Conservation (phyloP, 2,797 vertebrate genomes). For the Amblyopsis hoosieri region DNA sequence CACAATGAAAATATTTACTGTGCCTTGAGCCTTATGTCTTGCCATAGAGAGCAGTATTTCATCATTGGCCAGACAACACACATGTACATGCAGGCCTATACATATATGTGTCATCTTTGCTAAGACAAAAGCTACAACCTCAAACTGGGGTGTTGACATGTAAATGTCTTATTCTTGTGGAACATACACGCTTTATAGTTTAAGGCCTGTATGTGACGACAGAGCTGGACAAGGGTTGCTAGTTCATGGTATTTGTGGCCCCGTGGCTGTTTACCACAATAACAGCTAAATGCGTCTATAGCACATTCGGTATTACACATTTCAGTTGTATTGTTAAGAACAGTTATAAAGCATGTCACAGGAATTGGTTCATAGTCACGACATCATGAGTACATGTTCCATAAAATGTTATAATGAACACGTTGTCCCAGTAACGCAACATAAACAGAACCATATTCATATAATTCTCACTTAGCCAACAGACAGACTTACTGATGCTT, state of each 20-base stretch:
- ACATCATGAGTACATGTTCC: too few species aligned
- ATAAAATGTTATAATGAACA: too few species aligned
- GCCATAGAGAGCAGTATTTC: constrained; percentile 48
- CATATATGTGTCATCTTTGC: constrained; percentile 51
- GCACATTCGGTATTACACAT: too few species aligned
- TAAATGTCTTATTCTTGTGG: constrained; percentile 33
- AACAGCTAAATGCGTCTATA: too few species aligned
- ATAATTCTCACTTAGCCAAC: too few species aligned
- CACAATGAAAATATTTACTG: too few species aligned
- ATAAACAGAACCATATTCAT: too few species aligned
- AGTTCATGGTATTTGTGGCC: constrained; percentile 14
- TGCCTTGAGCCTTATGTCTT: constrained; percentile 25
- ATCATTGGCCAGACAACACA: constrained; percentile 42
- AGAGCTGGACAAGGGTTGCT: constrained; percentile 15
- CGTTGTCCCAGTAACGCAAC: too few species aligned
- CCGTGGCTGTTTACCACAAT: constrained; percentile 3
- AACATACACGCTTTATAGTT: constrained; percentile 20
- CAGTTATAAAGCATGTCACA: too few species aligned
- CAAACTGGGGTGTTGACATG: constrained; percentile 24
- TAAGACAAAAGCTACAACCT: constrained; percentile 47
- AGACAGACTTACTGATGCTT: too few species aligned
- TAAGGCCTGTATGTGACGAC: constrained; percentile 30
- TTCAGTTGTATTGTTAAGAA: too few species aligned
- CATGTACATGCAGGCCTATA: constrained; percentile 18
- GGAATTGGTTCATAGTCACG: too few species aligned